Base-by-base conservation (phyloP, 1,140 invertebrate genomes). In the Trichonephila inaurata region DNA sequence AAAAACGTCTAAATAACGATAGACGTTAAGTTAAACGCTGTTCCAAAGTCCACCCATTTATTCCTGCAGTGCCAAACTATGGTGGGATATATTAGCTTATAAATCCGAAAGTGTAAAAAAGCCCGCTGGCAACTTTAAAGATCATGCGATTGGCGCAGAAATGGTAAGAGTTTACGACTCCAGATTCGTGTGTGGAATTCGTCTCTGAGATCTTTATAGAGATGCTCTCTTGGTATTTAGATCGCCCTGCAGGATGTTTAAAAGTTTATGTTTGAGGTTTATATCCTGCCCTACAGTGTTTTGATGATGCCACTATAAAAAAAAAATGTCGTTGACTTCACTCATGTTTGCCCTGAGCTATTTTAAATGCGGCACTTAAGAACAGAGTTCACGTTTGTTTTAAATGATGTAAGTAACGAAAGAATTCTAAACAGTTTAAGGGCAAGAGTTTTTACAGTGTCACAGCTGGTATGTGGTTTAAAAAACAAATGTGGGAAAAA, bases 1-100 rank as follows among this genome's bases (percentile, higher is more conserved):
- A 51, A 51, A 51, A 51, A 51, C 51, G 51, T 51, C 51, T 12
- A 51, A 51, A 51, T 7, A 24, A 24, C 21, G n/a, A 12, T 69
- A 14, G 1, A 24, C 24, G 24, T 69, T 69, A 24, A 24, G 66
- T 28, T 69, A 69, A 69, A 24, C n/a, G 66, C 24, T 69, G 66
- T 69, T 69, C 24, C n/a, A 14, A 69, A 69, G 66, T 69, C 24
- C 12, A 10, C 10, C 10, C 21, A n/a, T n/a, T 69, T 24, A 24
- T n/a, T 28, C 14, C 19, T 69, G n/a, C 12, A 69, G 14, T 21
- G 10, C 24, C 66, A 69, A 69, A 69, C 8, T 24, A 69, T 69
- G n/a, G 66, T 69, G 12, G 21, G 66, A n/a, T 69, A 69, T 69
- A 69, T 69, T 69, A 69, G 66, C 66, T 69, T 69, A 69, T 69